Evolutionary conservation across 2,888 invertebrate genomes (phyloP).

Genomic region (Drosophila parthenogenetica): DNA sequence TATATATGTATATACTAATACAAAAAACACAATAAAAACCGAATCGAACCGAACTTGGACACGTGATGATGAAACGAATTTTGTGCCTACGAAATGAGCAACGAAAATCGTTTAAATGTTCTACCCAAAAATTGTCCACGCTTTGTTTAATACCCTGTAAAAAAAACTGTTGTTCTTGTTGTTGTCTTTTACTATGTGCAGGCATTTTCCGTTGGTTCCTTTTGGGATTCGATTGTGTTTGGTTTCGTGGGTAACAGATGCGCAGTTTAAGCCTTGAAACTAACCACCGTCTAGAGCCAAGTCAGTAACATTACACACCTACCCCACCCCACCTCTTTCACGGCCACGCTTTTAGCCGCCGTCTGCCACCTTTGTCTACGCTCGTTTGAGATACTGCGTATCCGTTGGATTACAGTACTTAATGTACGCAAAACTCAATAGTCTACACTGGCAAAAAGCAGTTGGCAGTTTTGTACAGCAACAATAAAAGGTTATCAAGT

Average conservation of each 20-base stretch:
- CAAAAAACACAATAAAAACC: slow-evolving; percentile 1
- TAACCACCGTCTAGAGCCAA: slow-evolving; percentile 20
- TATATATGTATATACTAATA: slow-evolving; percentile 2
- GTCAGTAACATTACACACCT: neutral
- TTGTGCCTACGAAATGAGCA: neutral
- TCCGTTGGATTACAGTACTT: slow-evolving; percentile 15
- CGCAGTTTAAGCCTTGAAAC: slow-evolving; percentile 37
- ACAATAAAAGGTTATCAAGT: no score
- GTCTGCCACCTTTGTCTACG: neutral
- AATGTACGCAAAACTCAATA: slow-evolving; percentile 12
- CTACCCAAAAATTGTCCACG: neutral
- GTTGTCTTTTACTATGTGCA: neutral
- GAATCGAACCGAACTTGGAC: neutral
- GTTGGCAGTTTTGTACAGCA: no score
- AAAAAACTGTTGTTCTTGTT: neutral
- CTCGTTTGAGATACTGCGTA: slow-evolving; percentile 34
- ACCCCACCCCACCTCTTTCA: neutral
- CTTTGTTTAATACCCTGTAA: neutral
- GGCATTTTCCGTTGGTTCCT: slow-evolving; percentile 5
- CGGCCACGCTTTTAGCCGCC: neutral
- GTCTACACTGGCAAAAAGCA: neutral
- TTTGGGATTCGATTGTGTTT: neutral
- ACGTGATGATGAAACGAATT: slow-evolving; percentile 7
- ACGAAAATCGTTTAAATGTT: neutral
- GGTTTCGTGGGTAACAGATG: slow-evolving; percentile 17